Evolutionary conservation across 2,888 invertebrate species (phyloP), one percentile per base, ranked within the genome.

Genomic region (Eupithecia subumbrata): DNA sequence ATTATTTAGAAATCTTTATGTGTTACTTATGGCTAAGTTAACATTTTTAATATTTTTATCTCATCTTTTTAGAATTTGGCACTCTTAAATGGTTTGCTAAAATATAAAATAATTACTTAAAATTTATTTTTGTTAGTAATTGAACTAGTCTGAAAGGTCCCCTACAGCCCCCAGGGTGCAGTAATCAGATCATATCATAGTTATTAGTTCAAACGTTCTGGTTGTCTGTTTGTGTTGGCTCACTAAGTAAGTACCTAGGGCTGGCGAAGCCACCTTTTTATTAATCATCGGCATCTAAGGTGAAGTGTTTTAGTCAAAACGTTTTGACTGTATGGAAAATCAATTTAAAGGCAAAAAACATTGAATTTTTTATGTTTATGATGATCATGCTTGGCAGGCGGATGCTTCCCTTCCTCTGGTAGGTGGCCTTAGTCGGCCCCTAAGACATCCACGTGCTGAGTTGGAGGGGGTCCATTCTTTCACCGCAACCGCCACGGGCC

Each of bases 111-210:
- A 1, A 3, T 30, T 30, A 30, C 30, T 1, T 40, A 40, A 9
- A 8, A 2, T 40, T 9, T 8, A 40, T 40, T 40, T 48, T 52
- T n/a, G 1, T 56, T 12, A 56, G n/a, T 56, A 12, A 12, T 0
- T 1, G n/a, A n/a, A 5, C 45, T 60, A 71, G 37, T 67, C 63
- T 72, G 37, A 37, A 74, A 37, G 9, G 22, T 18, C 74, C 72
- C 75, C 52, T 25, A 76, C 22, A 14, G 5, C 70, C 76, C 72
- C 68, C 45, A 70, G 70, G 71, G 74, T 30, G 70, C 40, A 60
- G 66, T 77, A 78, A 78, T 76, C 71, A 68, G 76, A 77, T 80
- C 80, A 80, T 76, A 79, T 78, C 77, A 76, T 74, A 76, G 73
- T 77, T 76, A 75, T 71, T 48, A 67, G 69, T 63, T 72, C 70